Conservation (phyloP, 1,140 invertebrate species). For the Apolygus lucorum region DNA sequence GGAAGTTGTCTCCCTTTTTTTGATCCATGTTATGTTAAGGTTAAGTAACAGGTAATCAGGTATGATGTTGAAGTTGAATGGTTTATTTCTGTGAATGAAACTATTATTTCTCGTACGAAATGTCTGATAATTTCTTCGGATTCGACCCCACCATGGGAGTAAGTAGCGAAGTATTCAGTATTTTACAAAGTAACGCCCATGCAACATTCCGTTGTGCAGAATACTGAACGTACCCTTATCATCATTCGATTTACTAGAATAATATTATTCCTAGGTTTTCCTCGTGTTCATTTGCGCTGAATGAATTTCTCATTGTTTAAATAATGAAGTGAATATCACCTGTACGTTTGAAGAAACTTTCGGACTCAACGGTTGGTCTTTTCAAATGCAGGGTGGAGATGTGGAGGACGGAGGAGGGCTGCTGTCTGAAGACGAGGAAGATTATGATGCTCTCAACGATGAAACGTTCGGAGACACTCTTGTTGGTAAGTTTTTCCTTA, state of each 20-base stretch:
- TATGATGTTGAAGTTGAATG: slow-evolving; percentile 10
- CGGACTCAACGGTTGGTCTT: background rate
- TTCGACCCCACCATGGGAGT: slow-evolving; percentile 25
- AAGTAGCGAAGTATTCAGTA: too few species aligned
- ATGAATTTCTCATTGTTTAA: background rate
- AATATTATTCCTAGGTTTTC: background rate
- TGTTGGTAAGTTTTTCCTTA: too few species aligned
- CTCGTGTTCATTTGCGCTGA: background rate
- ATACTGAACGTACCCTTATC: too few species aligned
- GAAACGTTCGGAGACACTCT: slow-evolving; percentile 83
- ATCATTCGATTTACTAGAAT: too few species aligned
- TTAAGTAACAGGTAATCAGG: slow-evolving; percentile 19
- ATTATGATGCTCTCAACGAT: slow-evolving; percentile 82
- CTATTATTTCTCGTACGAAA: slow-evolving; percentile 19
- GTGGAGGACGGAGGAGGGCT: slow-evolving; percentile 45
- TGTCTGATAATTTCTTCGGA: slow-evolving; percentile 27
- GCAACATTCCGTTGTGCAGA: too few species aligned
- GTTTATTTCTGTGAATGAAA: slow-evolving; percentile 3
- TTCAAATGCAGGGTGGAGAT: slow-evolving; percentile 15
- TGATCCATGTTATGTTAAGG: background rate
- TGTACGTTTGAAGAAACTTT: background rate
- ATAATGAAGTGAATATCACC: background rate
- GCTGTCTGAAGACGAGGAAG: slow-evolving; percentile 61
- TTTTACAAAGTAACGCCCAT: too few species aligned
- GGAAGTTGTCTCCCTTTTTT: too few species aligned